Base-by-base conservation (phyloP, 2,888 invertebrate species). In the Himalopsyche tibetana region DNA sequence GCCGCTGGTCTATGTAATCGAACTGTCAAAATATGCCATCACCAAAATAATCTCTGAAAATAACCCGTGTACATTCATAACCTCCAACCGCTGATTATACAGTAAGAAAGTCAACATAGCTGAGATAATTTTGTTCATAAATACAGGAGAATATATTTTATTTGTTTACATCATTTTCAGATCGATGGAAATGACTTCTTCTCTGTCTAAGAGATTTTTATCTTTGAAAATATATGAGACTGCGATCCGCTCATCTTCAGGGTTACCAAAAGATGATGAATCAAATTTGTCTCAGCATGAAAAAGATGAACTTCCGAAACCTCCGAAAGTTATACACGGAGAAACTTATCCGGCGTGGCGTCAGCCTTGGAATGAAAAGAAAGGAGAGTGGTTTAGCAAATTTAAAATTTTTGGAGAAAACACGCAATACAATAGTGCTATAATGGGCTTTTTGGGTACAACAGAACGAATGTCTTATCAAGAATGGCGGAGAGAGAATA, bases 291-390 rank as follows among this genome's bases (percentile, higher is more conserved):
- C 80, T 40, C 42, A 80, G 45, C n/a, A 4, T 80, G 80, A 80
- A n/a, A 80, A 45, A 51, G 82, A 51, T 19, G 51, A 82, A 80
- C 51, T 45, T 38, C 74, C 74, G 15, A 82, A 36, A 82, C 55
- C 80, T 80, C 4, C 3, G 9, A 83, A 91, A 28, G 89, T 88
- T 74, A 90, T 92, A 0, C 90, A 91, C 83, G 93, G 93, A 6
- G 91, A 94, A 89, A 90, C 91, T 79, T 94, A 93, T 87, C 91
- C 95, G 55, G 92, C 94, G 82, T 95, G 95, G 95, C 92, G 95
- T n/a, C 94, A 92, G 81, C 94, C 94, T 0, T 94, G 94, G 92
- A 93, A 93, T 83, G 92, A 95, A 85, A 92, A 94, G 38, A 93
- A 94, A 0, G 94, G 93, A 1, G 93, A 94, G 89, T 94, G 94